A percentile compares a stretch with the other conserved stretches of the same genome.
phyloP scores from a whole-genome alignment of 2,888 invertebrate species.

The Lochmaea capreae region DNA sequence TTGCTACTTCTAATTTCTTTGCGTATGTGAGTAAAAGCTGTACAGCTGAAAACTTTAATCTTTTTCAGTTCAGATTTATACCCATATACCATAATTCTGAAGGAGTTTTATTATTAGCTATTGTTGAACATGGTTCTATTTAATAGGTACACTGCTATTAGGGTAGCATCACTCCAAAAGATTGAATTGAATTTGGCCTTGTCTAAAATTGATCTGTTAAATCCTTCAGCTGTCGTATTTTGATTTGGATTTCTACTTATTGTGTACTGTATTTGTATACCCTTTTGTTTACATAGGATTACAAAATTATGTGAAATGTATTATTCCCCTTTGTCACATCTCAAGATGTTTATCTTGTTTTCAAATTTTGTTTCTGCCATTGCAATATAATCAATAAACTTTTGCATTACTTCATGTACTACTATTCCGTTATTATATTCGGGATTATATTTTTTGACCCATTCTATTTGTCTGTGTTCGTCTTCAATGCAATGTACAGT shows the following conservation, averaged over 20 bases:
- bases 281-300: slow-evolving; percentile 1
- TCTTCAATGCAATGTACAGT: slow-evolving; percentile 11
- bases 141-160: too few species aligned
- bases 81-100: too few species aligned
- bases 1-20: too few species aligned
- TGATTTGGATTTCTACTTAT: slow-evolving; percentile 12
- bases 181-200: neutral
- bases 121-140: too few species aligned
- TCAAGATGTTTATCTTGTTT: neutral
- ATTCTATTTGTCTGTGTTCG: neutral
- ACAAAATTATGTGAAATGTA: neutral
- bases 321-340: neutral
- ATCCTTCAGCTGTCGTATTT: slow-evolving; percentile 6
- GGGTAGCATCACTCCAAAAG: too few species aligned
- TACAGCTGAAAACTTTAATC: too few species aligned
- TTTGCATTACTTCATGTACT: neutral
- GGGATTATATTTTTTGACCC: too few species aligned
- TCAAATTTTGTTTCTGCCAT: neutral
- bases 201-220: slow-evolving; percentile 6
- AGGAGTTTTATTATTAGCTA: too few species aligned
- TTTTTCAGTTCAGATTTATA: too few species aligned
- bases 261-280: slow-evolving; percentile 16
- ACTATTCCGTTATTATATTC: neutral
- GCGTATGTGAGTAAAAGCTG: too few species aligned
- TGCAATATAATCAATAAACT: slow-evolving; percentile 1